Base-by-base conservation (phyloP, 2,797 vertebrate genomes). In the Peromyscus aztecus region DNA sequence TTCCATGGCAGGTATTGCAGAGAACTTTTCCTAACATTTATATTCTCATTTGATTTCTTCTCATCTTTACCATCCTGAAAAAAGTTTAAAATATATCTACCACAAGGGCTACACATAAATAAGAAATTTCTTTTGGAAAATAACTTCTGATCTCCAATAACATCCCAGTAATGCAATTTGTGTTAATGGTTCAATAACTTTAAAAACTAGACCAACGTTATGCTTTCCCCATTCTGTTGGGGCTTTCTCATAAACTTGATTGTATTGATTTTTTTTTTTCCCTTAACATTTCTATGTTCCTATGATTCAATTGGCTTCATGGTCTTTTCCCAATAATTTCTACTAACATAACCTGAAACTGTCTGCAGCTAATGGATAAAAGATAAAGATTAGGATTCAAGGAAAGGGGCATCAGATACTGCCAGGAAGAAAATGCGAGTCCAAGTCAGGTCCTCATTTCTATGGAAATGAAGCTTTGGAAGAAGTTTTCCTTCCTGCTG, bases 401-500 rank as follows among this genome's bases (percentile, higher is more conserved):
- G 17, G 31, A 90, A 92, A 4, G 17, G n/a, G 65, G 78, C 37
- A 59, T 77, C 40, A 95, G 61, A 92, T 67, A 69, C 6, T 23
- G 7, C n/a, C 49, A 77, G 37, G 89, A 94, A 14, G 59, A 55
- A 82, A 95, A 94, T 23, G 80, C 63, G 14, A 91, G 21, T 21
- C 80, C 43, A 75, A 84, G 27, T 65, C 67, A 73, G 73, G 73
- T 83, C 49, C 89, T 91, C 88, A 95, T 86, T 97, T 96, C 85
- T 78, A 80, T n/a, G 93, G 93, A 97, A 98, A 97, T 67, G 31
- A 98, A 97, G 71, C 16, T 46, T 87, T 95, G 69, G 88, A 59
- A 82, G 61, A 97, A 81, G 91, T 89, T 97, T 98, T 91, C 93
- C 91, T 97, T 90, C 89, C 96, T 94, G 81, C 78, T 89, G 46